phyloP scores from a whole-genome alignment of 2,113 vertebrate species.

The Amblyornis subalaris region DNA sequence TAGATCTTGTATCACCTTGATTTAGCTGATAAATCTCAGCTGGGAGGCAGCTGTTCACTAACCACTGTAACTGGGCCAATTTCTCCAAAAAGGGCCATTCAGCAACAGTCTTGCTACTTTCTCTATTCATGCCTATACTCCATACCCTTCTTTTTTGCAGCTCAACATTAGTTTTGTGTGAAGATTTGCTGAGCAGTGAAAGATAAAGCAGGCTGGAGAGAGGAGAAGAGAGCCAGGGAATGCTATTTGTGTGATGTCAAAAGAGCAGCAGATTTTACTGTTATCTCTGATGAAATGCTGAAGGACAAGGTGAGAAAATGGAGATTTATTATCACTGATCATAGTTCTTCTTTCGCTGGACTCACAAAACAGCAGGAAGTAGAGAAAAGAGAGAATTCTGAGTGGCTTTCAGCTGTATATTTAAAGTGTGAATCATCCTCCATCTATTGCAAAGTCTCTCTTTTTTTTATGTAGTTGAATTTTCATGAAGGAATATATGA shows the following conservation, averaged over 20 bases:
- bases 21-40: neutral
- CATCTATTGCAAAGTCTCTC: neutral
- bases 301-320: neutral
- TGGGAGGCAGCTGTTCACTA: neutral
- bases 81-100: neutral
- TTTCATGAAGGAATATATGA: slow-evolving; percentile 33
- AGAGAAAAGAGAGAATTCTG: neutral
- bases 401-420: slow-evolving; percentile 10
- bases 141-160: neutral
- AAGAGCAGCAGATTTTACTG: neutral
- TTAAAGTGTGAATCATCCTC: slow-evolving; percentile 43
- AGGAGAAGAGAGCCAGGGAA: neutral
- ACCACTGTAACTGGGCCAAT: neutral
- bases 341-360: neutral
- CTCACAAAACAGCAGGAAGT: neutral
- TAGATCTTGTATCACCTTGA: neutral
- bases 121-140: neutral
- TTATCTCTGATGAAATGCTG: neutral
- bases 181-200: neutral
- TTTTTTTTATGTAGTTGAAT: neutral
- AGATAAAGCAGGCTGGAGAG: neutral
- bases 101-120: neutral
- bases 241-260: neutral
- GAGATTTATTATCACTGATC: neutral
- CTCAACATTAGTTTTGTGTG: neutral